phyloP scores from a whole-genome alignment of 2,797 vertebrate genomes.

The Hafferia zeledoni region DNA sequence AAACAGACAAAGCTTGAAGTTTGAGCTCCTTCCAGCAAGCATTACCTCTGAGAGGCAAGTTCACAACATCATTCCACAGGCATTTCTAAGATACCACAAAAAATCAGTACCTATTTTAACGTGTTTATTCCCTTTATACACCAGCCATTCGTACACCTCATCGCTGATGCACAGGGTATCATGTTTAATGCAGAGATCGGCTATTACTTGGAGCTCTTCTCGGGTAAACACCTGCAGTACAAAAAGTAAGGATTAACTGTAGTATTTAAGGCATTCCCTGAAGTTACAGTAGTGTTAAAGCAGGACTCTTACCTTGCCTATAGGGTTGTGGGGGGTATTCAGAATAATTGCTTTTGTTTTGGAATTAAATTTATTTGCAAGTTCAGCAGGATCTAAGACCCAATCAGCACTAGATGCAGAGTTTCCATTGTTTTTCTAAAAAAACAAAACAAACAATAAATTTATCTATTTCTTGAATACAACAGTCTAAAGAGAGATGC shows the following conservation, averaged over 20 bases:
- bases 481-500: not conserved
- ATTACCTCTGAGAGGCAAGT: not conserved
- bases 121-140: constrained; percentile 90
- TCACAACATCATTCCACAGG: not conserved
- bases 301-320: constrained; percentile 85
- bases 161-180: constrained; percentile 94
- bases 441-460: not conserved
- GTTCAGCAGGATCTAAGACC: constrained; percentile 87
- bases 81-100: not conserved
- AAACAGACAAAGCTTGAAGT: not conserved
- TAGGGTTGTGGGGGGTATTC: constrained; percentile 94
- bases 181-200: constrained; percentile 92
- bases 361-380: constrained; percentile 91
- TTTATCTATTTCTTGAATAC: not conserved
- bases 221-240: constrained; percentile 84
- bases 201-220: constrained; percentile 90
- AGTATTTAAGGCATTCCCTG: not conserved
- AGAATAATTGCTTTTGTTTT: constrained; percentile 95
- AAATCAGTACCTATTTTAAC: constrained; percentile 89
- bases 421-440: constrained; percentile 80
- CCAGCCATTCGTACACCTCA: constrained; percentile 97
- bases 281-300: not conserved
- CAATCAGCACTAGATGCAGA: constrained; percentile 86
- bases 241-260: constrained; percentile 27
- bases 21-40: not conserved